phyloP scores from a whole-genome alignment of 2,797 vertebrate genomes.

The Parauchenoglanis punctatus region DNA sequence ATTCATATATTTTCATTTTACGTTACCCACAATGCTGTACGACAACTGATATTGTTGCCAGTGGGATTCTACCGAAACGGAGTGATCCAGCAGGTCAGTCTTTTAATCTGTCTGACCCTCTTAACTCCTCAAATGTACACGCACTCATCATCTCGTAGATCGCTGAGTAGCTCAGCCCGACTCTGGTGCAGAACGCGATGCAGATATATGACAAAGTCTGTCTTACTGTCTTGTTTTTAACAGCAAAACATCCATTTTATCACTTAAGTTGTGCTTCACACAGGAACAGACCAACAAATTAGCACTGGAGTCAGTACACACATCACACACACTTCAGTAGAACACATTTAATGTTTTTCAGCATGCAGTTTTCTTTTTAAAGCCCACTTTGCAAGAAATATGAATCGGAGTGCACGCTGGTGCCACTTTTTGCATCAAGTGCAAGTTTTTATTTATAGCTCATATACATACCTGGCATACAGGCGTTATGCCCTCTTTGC shows the following conservation, averaged over 20 bases:
- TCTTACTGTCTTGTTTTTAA: neutral
- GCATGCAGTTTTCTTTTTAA: neutral
- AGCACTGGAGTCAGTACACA: neutral
- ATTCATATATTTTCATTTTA: neutral
- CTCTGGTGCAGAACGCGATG: too few species aligned
- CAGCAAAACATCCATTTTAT: neutral
- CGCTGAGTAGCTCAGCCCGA: neutral
- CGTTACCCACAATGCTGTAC: neutral
- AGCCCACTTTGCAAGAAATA: neutral
- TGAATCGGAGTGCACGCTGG: neutral
- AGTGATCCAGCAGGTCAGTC: neutral
- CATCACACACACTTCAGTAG: neutral
- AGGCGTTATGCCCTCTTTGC: slow-evolving; percentile 4
- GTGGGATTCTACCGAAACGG: neutral
- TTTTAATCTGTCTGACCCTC: neutral
- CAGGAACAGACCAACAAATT: neutral
- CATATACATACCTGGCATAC: neutral
- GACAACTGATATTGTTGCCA: neutral
- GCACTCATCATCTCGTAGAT: neutral
- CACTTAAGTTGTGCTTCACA: neutral
- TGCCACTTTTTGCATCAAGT: neutral
- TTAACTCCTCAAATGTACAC: neutral
- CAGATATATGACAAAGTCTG: too few species aligned
- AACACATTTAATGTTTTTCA: neutral
- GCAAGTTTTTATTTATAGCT: neutral